Conservation (phyloP, 2,888 invertebrate genomes). For the Lycia hirtaria region DNA sequence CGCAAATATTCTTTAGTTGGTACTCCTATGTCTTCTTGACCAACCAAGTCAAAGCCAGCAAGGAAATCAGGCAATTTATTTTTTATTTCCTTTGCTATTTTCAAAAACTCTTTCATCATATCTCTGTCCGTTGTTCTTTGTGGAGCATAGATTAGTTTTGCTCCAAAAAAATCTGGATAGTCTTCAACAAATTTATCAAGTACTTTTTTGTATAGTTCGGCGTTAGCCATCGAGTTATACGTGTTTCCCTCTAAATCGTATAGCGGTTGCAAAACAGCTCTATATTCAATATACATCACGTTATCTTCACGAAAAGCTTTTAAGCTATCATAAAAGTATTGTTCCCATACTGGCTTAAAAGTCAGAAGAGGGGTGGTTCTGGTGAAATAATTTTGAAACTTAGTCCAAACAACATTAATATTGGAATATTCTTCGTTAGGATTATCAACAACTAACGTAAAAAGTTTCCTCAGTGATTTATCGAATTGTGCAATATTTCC, state of each 20-base stretch:
- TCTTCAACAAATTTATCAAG: slow-evolving; percentile 84
- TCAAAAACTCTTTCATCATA: slow-evolving; percentile 77
- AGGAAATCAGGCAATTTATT: slow-evolving; percentile 87
- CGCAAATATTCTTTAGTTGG: slow-evolving; percentile 86
- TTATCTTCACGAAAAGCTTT: slow-evolving; percentile 88
- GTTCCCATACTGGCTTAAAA: slow-evolving; percentile 88
- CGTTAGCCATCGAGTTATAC: slow-evolving; percentile 82
- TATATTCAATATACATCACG: slow-evolving; percentile 89
- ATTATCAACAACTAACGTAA: slow-evolving; percentile 84
- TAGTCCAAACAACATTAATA: slow-evolving; percentile 86
- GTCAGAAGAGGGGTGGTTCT: slow-evolving; percentile 80
- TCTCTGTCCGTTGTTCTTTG: slow-evolving; percentile 71
- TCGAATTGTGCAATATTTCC: slow-evolving; percentile 83
- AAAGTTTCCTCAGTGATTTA: slow-evolving; percentile 72
- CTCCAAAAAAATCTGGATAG: slow-evolving; percentile 88
- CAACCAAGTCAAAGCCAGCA: slow-evolving; percentile 93
- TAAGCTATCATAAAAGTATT: slow-evolving; percentile 88
- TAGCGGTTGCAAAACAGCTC: slow-evolving; percentile 86
- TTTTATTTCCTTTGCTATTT: slow-evolving; percentile 73
- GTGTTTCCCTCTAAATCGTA: slow-evolving; percentile 88
- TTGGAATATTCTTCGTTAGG: slow-evolving; percentile 75
- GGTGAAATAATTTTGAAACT: slow-evolving; percentile 84
- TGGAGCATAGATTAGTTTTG: slow-evolving; percentile 89
- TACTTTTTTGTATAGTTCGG: slow-evolving; percentile 82
- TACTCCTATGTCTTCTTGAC: slow-evolving; percentile 90